Base-by-base conservation (phyloP, 1,140 invertebrate species). In the Brachionus manjavacas region DNA sequence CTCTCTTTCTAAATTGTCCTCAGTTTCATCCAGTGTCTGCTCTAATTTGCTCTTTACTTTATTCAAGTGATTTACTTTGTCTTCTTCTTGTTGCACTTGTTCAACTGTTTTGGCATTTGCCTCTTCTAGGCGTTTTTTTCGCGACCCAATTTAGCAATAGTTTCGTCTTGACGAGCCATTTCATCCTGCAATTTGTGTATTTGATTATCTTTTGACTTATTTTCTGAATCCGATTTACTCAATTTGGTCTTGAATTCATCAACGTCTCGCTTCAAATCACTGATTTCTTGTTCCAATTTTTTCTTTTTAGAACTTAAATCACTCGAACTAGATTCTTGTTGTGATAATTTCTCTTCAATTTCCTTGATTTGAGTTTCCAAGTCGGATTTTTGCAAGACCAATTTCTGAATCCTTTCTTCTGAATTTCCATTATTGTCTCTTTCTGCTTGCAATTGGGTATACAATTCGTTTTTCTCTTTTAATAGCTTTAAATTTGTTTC, bases 1-100 rank as follows among this genome's bases (percentile, higher is more conserved):
- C 91, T 99, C 97, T 87, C 96, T 94, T 91, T 98, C 96, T 84
- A 99, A 91, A 52, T 95, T 96, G 89, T 99, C 97, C 91, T 99
- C 96, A 86, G 99, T 92, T 89, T 98, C 96, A 89, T 98, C 97
- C 83, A 99, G 92, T 86, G 96, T 98, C 89, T 97, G 95, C 91
- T 99, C 97, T 87, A 99, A 92, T 91, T 99, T 99, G 87, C 94
- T 92, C 92, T 99, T 99, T 85, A 99, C 95, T 91, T 99, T 99
- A 92, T 96, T 99, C 87, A 99, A 93, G 91, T 99, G 97, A 91
- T 99, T 99, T 87, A 97, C 95, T 91, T 99, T 99, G 91, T 99
- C 97, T 91, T 99, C 97, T 87, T 96, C 95, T 85, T 95, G 94
- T 91, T 97, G 95, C 12, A 99, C 92, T 90, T 98, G 96, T 89